Evolutionary conservation across 2,113 vertebrate genomes (phyloP).

Genomic region (Microcebus griseorufus): DNA sequence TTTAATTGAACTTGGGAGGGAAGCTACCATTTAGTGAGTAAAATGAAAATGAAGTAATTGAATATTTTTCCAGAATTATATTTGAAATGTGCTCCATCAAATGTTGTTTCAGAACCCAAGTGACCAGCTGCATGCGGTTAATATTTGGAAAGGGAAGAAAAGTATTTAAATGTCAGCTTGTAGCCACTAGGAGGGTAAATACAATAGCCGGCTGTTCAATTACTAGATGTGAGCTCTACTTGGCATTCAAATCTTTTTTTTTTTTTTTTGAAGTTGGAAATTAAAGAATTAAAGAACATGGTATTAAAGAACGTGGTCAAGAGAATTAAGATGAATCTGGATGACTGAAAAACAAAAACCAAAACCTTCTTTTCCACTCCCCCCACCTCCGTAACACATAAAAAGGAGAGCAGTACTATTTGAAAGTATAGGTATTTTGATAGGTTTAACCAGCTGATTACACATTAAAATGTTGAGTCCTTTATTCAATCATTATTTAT

Average conservation of each 20-base stretch:
- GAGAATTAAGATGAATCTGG: slow-evolving; percentile 57
- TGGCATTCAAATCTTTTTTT: slow-evolving; percentile 50
- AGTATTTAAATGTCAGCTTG: slow-evolving; percentile 75
- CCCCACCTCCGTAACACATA: accelerated
- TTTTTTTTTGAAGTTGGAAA: slow-evolving; percentile 47
- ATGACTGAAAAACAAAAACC: background rate
- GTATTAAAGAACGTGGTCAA: slow-evolving; percentile 46
- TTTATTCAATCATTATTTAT: background rate
- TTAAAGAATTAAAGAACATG: slow-evolving; percentile 68
- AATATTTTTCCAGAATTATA: slow-evolving; percentile 70
- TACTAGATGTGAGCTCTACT: slow-evolving; percentile 57
- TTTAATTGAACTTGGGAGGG: slow-evolving; percentile 74
- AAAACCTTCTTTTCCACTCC: background rate
- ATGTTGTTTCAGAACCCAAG: slow-evolving; percentile 60
- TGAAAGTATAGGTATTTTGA: background rate
- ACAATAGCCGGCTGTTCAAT: slow-evolving; percentile 66
- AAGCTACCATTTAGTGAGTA: slow-evolving; percentile 62
- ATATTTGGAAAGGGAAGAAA: slow-evolving; percentile 76
- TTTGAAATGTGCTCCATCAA: slow-evolving; percentile 72
- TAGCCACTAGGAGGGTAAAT: slow-evolving; percentile 71
- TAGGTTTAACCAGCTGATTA: background rate
- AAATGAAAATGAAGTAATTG: slow-evolving; percentile 76
- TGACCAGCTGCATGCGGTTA: slow-evolving; percentile 72
- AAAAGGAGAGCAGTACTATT: background rate
- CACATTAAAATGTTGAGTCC: background rate